A percentile compares a stretch with the other conserved stretches of the same genome.
These are phyloP conservation scores for Neoaliturus tenellus DNA, from an alignment of 2,888 invertebrate genomes.

Conservation along the genomic window DNA sequence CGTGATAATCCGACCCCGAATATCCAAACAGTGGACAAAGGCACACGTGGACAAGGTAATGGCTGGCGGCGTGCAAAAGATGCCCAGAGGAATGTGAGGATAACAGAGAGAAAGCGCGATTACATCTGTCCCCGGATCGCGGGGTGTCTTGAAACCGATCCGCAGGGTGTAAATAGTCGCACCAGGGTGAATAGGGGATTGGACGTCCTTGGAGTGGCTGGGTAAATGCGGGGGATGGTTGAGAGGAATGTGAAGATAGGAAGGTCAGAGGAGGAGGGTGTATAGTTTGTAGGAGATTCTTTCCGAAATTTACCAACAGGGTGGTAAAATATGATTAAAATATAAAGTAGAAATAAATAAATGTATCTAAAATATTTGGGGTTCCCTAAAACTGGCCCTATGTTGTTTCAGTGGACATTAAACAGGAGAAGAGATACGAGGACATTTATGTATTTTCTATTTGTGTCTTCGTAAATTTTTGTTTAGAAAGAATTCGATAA, in stretches of 20 bases:
- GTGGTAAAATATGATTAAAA: too few species aligned
- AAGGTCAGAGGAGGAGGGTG: too few species aligned
- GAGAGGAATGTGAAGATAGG: not conserved
- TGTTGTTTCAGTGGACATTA: too few species aligned
- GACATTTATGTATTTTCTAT: too few species aligned
- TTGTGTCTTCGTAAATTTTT: too few species aligned
- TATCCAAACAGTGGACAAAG: conserved; percentile 11
- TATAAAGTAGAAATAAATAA: too few species aligned
- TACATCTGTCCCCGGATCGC: not conserved
- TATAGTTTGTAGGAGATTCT: too few species aligned
- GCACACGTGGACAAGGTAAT: not conserved
- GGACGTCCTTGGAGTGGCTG: not conserved
- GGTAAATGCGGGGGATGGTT: not conserved
- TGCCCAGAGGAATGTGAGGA: not conserved
- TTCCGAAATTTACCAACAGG: too few species aligned
- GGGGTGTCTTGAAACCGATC: not conserved
- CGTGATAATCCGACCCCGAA: not conserved
- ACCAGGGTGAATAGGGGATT: not conserved
- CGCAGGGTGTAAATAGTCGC: not conserved
- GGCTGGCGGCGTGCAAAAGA: not conserved
- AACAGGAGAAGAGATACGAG: too few species aligned
- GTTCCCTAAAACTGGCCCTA: too few species aligned
- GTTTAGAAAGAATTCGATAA: too few species aligned
- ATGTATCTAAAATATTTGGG: too few species aligned
- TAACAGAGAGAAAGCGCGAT: not conserved